Conservation (phyloP, 2,797 vertebrate genomes). For the Argentina silus region DNA sequence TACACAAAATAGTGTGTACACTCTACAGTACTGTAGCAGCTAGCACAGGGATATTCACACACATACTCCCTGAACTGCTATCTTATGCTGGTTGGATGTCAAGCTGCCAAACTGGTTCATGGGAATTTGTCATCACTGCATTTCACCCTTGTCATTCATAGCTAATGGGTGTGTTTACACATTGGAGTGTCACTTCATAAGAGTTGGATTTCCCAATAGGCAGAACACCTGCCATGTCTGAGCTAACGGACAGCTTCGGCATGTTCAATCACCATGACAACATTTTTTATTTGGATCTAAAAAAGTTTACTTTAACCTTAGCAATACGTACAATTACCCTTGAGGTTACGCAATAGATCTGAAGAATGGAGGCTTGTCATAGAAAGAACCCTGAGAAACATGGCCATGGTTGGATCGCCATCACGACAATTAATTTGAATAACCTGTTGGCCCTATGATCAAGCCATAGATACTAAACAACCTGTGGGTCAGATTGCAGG, state of each 20-base stretch:
- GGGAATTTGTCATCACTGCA: conserved; percentile 31
- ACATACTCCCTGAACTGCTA: conserved; percentile 32
- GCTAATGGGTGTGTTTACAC: not conserved
- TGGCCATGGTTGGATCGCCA: too few species aligned
- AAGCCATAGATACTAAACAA: not conserved
- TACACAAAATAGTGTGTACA: too few species aligned
- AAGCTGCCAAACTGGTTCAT: conserved; percentile 56
- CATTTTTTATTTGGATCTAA: too few species aligned
- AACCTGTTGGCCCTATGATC: not conserved
- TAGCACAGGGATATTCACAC: conserved; percentile 26
- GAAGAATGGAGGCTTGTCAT: too few species aligned
- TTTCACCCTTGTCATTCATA: not conserved
- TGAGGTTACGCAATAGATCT: too few species aligned
- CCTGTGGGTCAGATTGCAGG: conserved; percentile 36
- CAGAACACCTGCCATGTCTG: too few species aligned
- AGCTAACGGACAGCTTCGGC: too few species aligned
- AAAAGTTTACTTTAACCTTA: too few species aligned
- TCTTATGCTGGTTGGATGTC: not conserved
- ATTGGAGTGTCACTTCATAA: not conserved
- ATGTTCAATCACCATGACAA: too few species aligned
- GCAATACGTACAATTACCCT: too few species aligned
- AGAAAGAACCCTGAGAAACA: too few species aligned
- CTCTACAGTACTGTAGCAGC: not conserved
- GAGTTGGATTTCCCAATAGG: too few species aligned
- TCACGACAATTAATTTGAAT: not conserved